Evolutionary conservation across 2,888 invertebrate species (phyloP).

Genomic region (Anthophora plumipes): DNA sequence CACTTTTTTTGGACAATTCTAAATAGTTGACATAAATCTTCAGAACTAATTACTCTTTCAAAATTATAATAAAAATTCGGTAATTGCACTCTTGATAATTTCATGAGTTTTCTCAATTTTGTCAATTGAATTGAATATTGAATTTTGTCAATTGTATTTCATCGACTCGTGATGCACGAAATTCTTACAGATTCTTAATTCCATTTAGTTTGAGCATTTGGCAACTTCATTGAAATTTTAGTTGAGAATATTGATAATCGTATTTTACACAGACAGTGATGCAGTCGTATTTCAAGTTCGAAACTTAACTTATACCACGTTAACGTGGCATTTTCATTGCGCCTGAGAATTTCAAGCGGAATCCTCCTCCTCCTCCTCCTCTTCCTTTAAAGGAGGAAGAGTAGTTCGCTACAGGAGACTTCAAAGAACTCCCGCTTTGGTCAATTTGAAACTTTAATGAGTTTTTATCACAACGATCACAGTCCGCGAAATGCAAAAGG

Average conservation of each 20-base stretch:
- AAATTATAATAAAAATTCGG: no score
- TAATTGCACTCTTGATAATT: no score
- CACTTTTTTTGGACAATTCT: no score
- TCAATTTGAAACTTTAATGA: constrained; percentile 50
- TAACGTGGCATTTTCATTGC: constrained; percentile 31
- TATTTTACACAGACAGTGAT: neutral
- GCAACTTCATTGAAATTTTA: constrained; percentile 11
- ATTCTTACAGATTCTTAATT: neutral
- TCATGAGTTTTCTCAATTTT: no score
- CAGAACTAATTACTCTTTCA: no score
- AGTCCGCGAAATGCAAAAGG: neutral
- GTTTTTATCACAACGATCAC: constrained; percentile 39
- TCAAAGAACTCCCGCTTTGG: constrained; percentile 7
- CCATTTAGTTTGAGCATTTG: neutral
- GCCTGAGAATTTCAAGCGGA: constrained; percentile 8
- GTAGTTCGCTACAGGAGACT: neutral
- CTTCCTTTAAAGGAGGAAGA: no score
- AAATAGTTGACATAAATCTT: no score
- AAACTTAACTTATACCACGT: constrained; percentile 14
- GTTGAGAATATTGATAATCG: constrained; percentile 27
- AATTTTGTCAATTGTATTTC: no score
- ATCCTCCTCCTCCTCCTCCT: neutral
- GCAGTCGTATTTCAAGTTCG: constrained; percentile 22
- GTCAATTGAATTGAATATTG: no score
- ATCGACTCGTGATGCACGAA: no score